phyloP scores from a whole-genome alignment of 2,113 vertebrate species.

The Pygoscelis adeliae region DNA sequence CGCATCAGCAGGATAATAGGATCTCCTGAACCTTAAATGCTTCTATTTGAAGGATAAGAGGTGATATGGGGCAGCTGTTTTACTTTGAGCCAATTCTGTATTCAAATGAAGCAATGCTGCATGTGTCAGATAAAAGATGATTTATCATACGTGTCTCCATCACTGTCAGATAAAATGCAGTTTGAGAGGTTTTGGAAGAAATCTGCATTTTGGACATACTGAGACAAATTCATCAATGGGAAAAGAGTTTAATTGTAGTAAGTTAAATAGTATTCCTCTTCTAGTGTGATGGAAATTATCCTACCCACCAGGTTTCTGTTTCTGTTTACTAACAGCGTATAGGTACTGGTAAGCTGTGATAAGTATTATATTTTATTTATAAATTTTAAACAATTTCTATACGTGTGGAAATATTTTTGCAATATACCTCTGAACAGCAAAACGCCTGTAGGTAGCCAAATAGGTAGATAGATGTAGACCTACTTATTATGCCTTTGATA shows the following conservation, averaged over 20 bases:
- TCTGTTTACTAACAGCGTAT: background rate
- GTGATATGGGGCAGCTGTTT: slow-evolving; percentile 14
- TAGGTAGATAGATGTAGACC: background rate
- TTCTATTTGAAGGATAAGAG: slow-evolving; percentile 3
- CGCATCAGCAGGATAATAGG: slow-evolving; percentile 11
- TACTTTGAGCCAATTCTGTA: slow-evolving; percentile 45
- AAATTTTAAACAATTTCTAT: background rate
- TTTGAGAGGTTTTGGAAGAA: slow-evolving; percentile 29
- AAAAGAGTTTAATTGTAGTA: slow-evolving; percentile 36
- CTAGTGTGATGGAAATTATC: background rate
- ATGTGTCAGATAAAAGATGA: slow-evolving; percentile 56
- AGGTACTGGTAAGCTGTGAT: background rate
- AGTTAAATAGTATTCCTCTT: slow-evolving; percentile 1
- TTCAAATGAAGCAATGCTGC: slow-evolving; percentile 56
- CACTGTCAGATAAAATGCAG: slow-evolving; percentile 21
- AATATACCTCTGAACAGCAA: background rate
- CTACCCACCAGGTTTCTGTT: background rate
- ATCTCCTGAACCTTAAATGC: slow-evolving; percentile 25
- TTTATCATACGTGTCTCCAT: slow-evolving; percentile 26
- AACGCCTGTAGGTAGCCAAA: background rate
- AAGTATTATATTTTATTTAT: background rate
- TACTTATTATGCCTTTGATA: background rate
- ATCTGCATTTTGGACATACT: background rate
- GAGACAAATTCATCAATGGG: slow-evolving; percentile 28
- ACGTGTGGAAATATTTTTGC: background rate